These are phyloP conservation scores for Oxyscelio sp. DNA, from an alignment of 2,888 invertebrate genomes.

Conservation along the genomic window DNA sequence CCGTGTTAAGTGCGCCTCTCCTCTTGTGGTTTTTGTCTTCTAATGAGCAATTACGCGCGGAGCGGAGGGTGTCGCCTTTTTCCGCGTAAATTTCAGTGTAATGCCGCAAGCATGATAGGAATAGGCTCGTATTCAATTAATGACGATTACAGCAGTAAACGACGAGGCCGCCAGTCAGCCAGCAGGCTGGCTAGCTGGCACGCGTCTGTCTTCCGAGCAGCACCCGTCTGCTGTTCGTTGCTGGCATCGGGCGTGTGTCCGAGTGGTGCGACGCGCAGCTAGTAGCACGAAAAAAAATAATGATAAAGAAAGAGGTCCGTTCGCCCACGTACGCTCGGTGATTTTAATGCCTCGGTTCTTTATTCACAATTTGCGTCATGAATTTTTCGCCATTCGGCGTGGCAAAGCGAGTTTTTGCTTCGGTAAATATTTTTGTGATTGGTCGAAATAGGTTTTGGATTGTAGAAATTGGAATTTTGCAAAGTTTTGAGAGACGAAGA, in stretches of 20 bases:
- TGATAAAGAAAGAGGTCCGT: slow-evolving; percentile 33
- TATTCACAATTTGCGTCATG: too few relatives aligned
- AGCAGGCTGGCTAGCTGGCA: slow-evolving; percentile 60
- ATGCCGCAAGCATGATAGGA: slow-evolving; percentile 54
- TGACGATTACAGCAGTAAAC: slow-evolving; percentile 72
- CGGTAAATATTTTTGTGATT: too few relatives aligned
- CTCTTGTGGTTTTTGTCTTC: slow-evolving; percentile 17
- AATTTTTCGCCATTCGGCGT: too few relatives aligned
- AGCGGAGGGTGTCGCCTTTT: slow-evolving; percentile 35
- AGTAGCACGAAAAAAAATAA: slow-evolving; percentile 35
- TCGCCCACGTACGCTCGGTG: slow-evolving; percentile 15
- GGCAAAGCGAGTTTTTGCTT: too few relatives aligned
- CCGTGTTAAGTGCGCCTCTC: slow-evolving; percentile 14
- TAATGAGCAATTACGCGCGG: slow-evolving; percentile 52
- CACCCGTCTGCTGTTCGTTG: slow-evolving; percentile 71
- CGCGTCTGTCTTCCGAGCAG: slow-evolving; percentile 68
- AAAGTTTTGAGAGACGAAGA: too few relatives aligned
- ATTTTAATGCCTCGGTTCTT: slow-evolving; percentile 48
- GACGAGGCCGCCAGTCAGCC: slow-evolving; percentile 58
- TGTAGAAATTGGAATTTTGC: too few relatives aligned
- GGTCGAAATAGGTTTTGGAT: too few relatives aligned
- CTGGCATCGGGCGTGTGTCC: slow-evolving; percentile 55
- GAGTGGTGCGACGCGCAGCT: slow-evolving; percentile 29
- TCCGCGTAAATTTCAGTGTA: slow-evolving; percentile 56
- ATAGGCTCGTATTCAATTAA: slow-evolving; percentile 74